Percentiles rank a stretch among this genome's conserved stretches.
These are phyloP conservation scores for Drosophila tani DNA, from an alignment of 1,140 invertebrate species.

Conservation along the genomic window DNA sequence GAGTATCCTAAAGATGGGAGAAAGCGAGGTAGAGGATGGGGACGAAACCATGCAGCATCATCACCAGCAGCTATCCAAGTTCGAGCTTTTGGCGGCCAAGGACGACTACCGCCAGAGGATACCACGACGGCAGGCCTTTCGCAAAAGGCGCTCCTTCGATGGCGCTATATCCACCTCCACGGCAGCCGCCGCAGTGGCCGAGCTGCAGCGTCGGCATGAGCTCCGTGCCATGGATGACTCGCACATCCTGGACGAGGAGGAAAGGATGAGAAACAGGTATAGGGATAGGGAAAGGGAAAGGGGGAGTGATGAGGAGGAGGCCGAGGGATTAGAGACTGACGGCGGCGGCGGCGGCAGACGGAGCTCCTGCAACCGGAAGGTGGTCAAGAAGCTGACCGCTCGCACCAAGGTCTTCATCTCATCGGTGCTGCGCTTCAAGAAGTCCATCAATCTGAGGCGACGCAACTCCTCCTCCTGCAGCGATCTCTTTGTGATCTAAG, in stretches of 20 bases:
- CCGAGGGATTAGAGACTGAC: not conserved
- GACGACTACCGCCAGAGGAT: constrained; percentile 9
- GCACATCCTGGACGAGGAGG: constrained; percentile 10
- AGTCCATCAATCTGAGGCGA: constrained; percentile 67
- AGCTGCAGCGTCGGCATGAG: constrained; percentile 25
- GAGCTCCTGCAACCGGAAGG: constrained; percentile 69
- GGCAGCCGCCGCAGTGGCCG: constrained; percentile 31
- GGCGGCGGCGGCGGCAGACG: constrained; percentile 9
- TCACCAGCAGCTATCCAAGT: constrained; percentile 48
- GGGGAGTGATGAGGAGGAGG: constrained; percentile 32
- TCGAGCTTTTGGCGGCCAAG: constrained; percentile 59
- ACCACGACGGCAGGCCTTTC: constrained; percentile 1
- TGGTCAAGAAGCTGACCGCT: constrained; percentile 76
- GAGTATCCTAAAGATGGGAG: constrained; percentile 80
- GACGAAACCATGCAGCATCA: constrained; percentile 45
- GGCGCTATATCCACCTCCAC: constrained; percentile 50
- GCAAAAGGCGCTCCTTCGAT: constrained; percentile 34
- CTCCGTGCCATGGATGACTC: constrained; percentile 35
- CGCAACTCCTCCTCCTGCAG: constrained; percentile 81
- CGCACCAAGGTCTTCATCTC: constrained; percentile 76
- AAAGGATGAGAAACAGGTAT: not conserved
- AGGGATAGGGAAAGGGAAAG: constrained; percentile 7
- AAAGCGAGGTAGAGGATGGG: constrained; percentile 80
- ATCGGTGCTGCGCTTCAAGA: constrained; percentile 80
- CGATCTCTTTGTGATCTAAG: constrained; percentile 82